Evolutionary conservation across 2,797 vertebrate species (phyloP), one percentile per base, ranked within the genome.

Genomic region (Sciurus carolinensis): DNA sequence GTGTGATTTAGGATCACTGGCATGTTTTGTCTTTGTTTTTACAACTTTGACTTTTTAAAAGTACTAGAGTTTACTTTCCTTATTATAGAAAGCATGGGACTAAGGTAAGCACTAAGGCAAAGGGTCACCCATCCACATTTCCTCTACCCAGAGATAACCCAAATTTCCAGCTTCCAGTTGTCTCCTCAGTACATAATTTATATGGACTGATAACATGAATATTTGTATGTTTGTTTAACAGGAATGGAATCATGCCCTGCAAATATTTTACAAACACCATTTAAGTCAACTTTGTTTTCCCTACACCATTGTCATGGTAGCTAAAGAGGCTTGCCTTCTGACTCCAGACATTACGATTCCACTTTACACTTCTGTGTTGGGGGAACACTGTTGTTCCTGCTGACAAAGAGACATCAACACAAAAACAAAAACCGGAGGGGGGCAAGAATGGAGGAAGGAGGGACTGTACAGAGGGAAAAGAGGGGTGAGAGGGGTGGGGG

Each of bases 151-250:
- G 85, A 69, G 4, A 50, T 1, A 62, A 36, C 33, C 44, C 20
- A 18, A 24, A 26, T 15, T 14, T 47, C 24, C 17, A 54, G 24
- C 3, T 17, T n/a, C 42, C 18, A 42, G 28, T 33, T 67, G 66
- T 36, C 3, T 18, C 47, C 39, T 57, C 50, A 28, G 39, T 10
- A 26, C 22, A 33, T 67, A 72, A 44, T 85, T 69, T 85, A 66
- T n/a, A 30, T 8, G 36, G 26, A 26, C 10, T n/a, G 7, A 80
- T 42, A 57, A 59, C 59, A 76, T 54, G 36, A 28, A 84, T 52
- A 17, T 89, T 80, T 75, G 15, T 47, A 84, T 52, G 20, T 89
- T 80, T 75, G 15, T 47, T 91, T 66, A 90, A 95, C 13, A 87
- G 72, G 87, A 81, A 73, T 80, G 59, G 39, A 26, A 62, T 79